phyloP scores from a whole-genome alignment of 1,140 invertebrate species.

The Aphelenchoides besseyi region DNA sequence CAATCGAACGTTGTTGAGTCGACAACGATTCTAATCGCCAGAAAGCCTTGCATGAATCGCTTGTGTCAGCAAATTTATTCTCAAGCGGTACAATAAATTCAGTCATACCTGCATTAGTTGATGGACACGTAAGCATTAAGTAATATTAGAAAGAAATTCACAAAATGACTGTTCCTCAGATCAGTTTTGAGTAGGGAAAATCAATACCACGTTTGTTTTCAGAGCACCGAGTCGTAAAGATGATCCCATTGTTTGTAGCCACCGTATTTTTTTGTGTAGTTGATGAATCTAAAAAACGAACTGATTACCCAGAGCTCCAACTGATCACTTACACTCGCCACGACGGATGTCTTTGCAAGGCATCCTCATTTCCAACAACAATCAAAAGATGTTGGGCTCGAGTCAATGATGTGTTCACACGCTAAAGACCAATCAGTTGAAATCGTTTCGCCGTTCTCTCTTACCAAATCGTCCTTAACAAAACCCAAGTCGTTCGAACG shows the following conservation, averaged over 20 bases:
- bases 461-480: background rate
- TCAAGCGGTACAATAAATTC: no score
- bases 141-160: no score
- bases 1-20: no score
- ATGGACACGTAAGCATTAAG: no score
- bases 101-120: no score
- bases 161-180: no score
- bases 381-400: conserved; percentile 41
- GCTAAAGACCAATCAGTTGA: conserved; percentile 27
- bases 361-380: conserved; percentile 42
- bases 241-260: background rate
- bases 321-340: conserved; percentile 40
- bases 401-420: conserved; percentile 47
- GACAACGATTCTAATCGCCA: no score
- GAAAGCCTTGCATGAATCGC: no score
- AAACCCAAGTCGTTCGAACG: conserved; percentile 64
- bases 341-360: conserved; percentile 23
- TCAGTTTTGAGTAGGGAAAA: no score
- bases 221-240: no score
- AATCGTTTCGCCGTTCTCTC: background rate
- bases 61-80: no score
- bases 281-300: conserved; percentile 15
- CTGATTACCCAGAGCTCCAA: background rate
- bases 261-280: conserved; percentile 8
- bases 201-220: no score